phyloP scores from a whole-genome alignment of 2,113 vertebrate species.

The Sphaerodactylus townsendi region DNA sequence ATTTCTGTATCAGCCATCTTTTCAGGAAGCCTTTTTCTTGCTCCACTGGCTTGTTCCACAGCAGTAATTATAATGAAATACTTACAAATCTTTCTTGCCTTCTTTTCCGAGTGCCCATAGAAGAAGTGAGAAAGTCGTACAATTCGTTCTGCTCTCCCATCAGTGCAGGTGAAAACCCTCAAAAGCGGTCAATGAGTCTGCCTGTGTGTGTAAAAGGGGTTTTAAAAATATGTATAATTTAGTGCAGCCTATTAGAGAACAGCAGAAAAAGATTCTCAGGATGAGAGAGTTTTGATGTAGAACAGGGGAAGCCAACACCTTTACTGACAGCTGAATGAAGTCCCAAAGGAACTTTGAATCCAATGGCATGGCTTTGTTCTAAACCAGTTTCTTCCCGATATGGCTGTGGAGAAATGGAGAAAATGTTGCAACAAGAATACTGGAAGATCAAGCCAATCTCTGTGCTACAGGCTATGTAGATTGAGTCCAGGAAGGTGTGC shows the following conservation, averaged over 20 bases:
- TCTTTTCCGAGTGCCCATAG: background rate
- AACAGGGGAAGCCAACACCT: background rate
- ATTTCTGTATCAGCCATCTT: background rate
- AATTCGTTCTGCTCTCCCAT: background rate
- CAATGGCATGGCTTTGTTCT: background rate
- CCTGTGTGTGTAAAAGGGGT: background rate
- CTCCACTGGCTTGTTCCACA: background rate
- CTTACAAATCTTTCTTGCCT: background rate
- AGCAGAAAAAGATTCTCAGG: background rate
- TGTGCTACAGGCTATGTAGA: no score
- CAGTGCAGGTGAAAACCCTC: background rate
- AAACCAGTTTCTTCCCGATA: background rate
- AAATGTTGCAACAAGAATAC: background rate
- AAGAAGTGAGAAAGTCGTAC: background rate
- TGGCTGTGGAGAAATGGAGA: no score
- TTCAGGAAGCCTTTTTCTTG: background rate
- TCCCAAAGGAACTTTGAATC: background rate
- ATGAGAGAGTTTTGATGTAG: background rate
- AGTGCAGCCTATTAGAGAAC: background rate
- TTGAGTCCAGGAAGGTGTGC: no score
- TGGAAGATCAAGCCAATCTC: no score
- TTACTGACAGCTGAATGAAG: background rate
- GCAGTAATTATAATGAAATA: background rate
- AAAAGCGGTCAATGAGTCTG: background rate
- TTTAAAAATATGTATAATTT: background rate